Evolutionary conservation across 2,113 vertebrate species (phyloP), one percentile per base, ranked within the genome.

Genomic region (Equus przewalskii): DNA sequence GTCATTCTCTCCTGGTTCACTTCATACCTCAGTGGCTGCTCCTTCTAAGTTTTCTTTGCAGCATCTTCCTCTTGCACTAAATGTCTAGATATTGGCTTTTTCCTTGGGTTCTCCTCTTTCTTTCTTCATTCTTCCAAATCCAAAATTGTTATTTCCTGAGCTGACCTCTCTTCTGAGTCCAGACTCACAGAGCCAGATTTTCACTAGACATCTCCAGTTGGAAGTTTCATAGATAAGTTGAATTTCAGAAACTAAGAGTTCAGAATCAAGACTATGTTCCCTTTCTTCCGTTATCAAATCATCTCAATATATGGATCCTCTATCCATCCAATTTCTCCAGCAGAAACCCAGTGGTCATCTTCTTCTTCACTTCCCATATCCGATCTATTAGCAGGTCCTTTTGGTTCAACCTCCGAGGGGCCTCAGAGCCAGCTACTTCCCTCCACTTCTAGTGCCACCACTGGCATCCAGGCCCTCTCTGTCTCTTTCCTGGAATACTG

Each of bases 191-290:
- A 81, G 26, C 11, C 24, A 46, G 18, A 5, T 72, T 65, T 81
- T 87, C 89, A 54, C 14, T 46, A 65, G 79, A 56, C 8, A 79
- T 44, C 8, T 75, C 44, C 30, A 41, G 15, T 49, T 87, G 41
- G 19, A 54, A 60, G 16, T 49, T 7, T 89, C 28, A 24, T 3
- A 64, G 33, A 26, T 13, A 44, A 78, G 21, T 69, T 65, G 33
- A 83, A 44, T 89, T 91, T 93, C 56, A 95, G 73, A 95, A 95
- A 67, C 33, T 28, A 89, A 65, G 36, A 72, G 1, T 88, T 65
- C 26, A 73, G 84, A 73, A 54, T 89, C 16, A 75, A 58, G 93
- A 81, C 41, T 69, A 19, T 73, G 0, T 69, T 64, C 14, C 16
- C 22, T 24, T 64, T 49, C 51, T 95, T 82, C 15, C 1, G 13